These are phyloP conservation scores for Poeciliopsis retropinna DNA, from an alignment of 2,113 vertebrate genomes.

Conservation along the genomic window DNA sequence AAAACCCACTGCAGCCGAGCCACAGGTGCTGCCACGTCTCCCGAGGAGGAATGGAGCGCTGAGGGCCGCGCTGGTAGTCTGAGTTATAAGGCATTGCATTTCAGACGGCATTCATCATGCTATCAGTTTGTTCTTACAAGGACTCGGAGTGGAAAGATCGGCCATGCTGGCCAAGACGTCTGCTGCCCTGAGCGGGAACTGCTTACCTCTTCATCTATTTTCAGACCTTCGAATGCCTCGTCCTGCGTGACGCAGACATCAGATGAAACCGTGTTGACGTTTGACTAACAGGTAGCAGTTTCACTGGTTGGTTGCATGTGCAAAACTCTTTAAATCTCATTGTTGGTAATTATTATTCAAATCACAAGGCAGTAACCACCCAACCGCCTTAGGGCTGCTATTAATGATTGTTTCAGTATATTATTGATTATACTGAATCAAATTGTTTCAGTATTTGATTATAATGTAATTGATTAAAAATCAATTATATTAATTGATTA, in stretches of 20 bases:
- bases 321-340: background rate
- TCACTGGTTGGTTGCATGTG: background rate
- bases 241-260: background rate
- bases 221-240: slow-evolving; percentile 24
- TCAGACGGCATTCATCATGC: slow-evolving; percentile 42
- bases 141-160: slow-evolving; percentile 7
- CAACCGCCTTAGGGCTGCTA: background rate
- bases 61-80: slow-evolving; percentile 19
- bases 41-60: slow-evolving; percentile 5
- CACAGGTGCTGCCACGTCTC: slow-evolving; percentile 2
- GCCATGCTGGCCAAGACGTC: slow-evolving; percentile 8
- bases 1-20: background rate
- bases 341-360: background rate
- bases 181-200: slow-evolving; percentile 12
- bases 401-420: too few species aligned
- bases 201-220: slow-evolving; percentile 29
- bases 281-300: background rate
- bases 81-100: slow-evolving; percentile 33
- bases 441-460: too few species aligned
- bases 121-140: slow-evolving; percentile 39
- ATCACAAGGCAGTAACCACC: background rate
- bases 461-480: too few species aligned
- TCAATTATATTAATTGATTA: too few species aligned
- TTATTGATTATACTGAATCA: too few species aligned
- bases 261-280: background rate